A percentile compares a stretch with the other conserved stretches of the same genome.
phyloP scores from a whole-genome alignment of 2,797 vertebrate genomes.

The Lacerta bilineata region DNA sequence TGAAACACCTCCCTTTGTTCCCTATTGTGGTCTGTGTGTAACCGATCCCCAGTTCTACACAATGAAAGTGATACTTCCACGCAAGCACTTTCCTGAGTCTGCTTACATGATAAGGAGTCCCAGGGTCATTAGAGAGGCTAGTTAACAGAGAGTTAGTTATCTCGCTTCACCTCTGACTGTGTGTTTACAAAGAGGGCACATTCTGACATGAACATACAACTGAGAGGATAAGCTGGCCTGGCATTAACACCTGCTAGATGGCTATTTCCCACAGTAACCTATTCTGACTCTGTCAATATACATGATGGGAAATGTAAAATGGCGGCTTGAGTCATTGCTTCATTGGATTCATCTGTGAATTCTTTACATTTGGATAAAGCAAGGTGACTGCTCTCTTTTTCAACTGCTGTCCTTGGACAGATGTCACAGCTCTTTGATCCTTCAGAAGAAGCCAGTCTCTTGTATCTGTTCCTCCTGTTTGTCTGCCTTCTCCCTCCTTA shows the following conservation, averaged over 20 bases:
- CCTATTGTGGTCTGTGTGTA: not conserved
- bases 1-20: not conserved
- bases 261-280: not conserved
- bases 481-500: not conserved
- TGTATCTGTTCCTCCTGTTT: not conserved
- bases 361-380: not conserved
- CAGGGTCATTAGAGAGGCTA: not conserved
- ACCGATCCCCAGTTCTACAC: not conserved
- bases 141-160: conserved; percentile 11
- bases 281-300: not conserved
- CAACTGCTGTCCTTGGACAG: not conserved
- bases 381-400: not conserved
- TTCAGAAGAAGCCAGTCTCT: not conserved
- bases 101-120: conserved; percentile 39
- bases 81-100: not conserved
- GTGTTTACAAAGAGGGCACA: not conserved
- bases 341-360: not conserved
- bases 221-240: not conserved
- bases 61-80: conserved; percentile 25
- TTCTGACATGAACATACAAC: not conserved
- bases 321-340: not conserved
- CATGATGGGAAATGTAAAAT: not conserved
- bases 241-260: not conserved
- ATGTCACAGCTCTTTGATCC: not conserved
- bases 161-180: not conserved